Evolutionary conservation across 2,113 vertebrate species (phyloP).

Genomic region (Nettapus auritus): DNA sequence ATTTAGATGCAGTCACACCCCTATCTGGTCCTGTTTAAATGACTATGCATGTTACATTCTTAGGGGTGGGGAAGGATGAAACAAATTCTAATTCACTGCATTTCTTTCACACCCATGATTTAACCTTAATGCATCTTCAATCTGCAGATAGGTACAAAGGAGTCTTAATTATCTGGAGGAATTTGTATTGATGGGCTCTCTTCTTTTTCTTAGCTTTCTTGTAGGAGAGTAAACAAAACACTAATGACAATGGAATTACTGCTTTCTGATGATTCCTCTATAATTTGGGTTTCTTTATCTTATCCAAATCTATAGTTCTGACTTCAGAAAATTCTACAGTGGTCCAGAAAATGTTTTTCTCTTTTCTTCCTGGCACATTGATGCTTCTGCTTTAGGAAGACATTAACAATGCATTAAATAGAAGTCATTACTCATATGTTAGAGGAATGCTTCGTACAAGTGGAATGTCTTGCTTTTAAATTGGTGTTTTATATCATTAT

Average conservation of each 20-base stretch:
- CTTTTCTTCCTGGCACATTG: neutral
- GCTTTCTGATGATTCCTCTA: neutral
- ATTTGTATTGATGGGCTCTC: neutral
- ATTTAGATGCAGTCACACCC: neutral
- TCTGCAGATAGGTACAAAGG: neutral
- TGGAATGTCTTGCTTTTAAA: neutral
- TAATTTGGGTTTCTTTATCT: neutral
- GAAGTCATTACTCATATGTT: conserved; percentile 19
- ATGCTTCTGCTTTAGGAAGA: conserved; percentile 9
- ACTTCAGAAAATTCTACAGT: neutral
- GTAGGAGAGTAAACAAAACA: neutral
- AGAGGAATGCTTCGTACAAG: neutral
- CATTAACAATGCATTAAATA: conserved; percentile 52
- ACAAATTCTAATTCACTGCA: neutral
- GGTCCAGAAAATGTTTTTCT: conserved; percentile 36
- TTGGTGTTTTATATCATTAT: neutral
- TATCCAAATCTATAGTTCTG: neutral
- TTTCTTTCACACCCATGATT: neutral
- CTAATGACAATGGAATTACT: neutral
- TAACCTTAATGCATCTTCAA: neutral
- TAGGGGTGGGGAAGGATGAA: accelerated
- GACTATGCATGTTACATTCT: neutral
- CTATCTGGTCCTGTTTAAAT: neutral
- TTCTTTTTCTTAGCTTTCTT: neutral
- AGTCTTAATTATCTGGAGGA: neutral